A percentile compares a stretch with the other conserved stretches of the same genome.
phyloP scores from a whole-genome alignment of 2,888 invertebrate species.

The Sipha maydis region DNA sequence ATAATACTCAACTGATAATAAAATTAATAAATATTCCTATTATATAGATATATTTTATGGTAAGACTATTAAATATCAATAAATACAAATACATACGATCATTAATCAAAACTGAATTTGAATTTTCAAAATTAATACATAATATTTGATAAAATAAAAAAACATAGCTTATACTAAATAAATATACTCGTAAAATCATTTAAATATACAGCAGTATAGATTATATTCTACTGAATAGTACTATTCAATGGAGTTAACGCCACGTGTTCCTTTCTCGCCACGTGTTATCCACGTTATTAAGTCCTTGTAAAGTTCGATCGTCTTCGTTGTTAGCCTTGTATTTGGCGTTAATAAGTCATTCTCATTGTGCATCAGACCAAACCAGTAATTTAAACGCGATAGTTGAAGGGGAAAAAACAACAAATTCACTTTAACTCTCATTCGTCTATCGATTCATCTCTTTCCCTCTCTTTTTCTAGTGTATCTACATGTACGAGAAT shows the following conservation, averaged over 20 bases:
- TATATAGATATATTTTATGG: no score
- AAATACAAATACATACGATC: no score
- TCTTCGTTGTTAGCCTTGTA: constrained; percentile 58
- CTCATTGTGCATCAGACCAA: constrained; percentile 40
- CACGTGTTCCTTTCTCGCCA: constrained; percentile 49
- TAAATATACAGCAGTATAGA: neutral
- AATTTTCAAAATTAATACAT: no score
- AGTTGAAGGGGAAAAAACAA: constrained; percentile 27
- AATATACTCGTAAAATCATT: neutral
- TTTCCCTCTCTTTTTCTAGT: neutral
- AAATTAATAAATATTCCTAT: no score
- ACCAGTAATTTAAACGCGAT: constrained; percentile 40
- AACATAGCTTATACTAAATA: neutral
- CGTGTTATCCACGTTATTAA: constrained; percentile 42
- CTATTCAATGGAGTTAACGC: constrained; percentile 5
- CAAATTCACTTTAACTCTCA: constrained; percentile 56
- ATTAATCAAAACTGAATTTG: no score
- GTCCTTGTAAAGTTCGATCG: constrained; percentile 61
- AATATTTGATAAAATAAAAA: neutral
- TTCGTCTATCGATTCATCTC: constrained; percentile 11
- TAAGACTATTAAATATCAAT: no score
- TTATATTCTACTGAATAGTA: no score
- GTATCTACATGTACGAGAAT: neutral
- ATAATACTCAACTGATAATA: no score
- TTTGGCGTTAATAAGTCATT: constrained; percentile 41